phyloP scores from a whole-genome alignment of 2,797 vertebrate species.

The Sciaenops ocellatus region DNA sequence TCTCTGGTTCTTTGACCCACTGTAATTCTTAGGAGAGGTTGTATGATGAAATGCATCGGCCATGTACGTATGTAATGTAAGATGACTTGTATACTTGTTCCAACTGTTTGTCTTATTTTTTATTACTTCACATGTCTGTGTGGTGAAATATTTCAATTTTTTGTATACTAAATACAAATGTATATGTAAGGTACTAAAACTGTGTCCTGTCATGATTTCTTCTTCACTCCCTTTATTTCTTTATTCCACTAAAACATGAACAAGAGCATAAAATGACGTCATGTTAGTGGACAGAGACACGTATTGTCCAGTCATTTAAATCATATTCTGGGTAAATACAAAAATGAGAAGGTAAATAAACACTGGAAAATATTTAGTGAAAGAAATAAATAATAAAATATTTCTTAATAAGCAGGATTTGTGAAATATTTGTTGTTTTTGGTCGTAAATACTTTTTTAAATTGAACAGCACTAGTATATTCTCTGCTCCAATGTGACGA shows the following conservation, averaged over 20 bases:
- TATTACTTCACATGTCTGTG: conserved; percentile 84
- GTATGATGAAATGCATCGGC: conserved; percentile 80
- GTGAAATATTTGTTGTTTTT: too few relatives aligned
- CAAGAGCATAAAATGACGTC: neutral
- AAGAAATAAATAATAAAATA: too few relatives aligned
- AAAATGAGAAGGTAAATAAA: neutral
- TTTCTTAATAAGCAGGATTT: too few relatives aligned
- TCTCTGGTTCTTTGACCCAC: conserved; percentile 79
- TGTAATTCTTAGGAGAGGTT: conserved; percentile 80
- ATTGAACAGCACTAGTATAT: too few relatives aligned
- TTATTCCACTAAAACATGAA: neutral
- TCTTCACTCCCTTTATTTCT: neutral
- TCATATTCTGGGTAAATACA: neutral
- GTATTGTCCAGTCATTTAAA: neutral
- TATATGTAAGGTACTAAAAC: conserved; percentile 75
- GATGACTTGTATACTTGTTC: conserved; percentile 83
- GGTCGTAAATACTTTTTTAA: too few relatives aligned
- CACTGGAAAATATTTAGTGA: neutral
- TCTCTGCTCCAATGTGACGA: neutral
- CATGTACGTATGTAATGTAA: conserved; percentile 84
- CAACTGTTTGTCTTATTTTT: conserved; percentile 83
- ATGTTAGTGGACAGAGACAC: neutral
- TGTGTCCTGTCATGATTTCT: conserved; percentile 47
- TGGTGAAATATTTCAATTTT: conserved; percentile 85
- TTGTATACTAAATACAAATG: conserved; percentile 87